phyloP scores from a whole-genome alignment of 2,888 invertebrate genomes.

The Tolmerus cingulatus region DNA sequence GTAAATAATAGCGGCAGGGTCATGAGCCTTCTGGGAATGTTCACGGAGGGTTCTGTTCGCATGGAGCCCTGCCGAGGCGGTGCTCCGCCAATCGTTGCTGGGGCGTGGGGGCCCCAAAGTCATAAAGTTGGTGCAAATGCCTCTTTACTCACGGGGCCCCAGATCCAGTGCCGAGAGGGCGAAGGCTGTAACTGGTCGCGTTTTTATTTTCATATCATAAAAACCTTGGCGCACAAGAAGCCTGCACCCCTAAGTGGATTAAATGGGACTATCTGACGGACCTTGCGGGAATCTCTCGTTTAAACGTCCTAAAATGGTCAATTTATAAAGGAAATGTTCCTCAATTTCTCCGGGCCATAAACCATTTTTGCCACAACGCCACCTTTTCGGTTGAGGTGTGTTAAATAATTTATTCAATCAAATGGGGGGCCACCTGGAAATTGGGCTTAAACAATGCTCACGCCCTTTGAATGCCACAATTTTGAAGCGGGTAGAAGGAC shows the following conservation, averaged over 20 bases:
- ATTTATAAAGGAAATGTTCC: conserved; percentile 44
- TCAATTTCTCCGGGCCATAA: not conserved
- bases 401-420: not conserved
- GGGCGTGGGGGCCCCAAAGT: conserved; percentile 20
- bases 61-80: not conserved
- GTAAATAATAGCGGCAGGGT: conserved; percentile 46
- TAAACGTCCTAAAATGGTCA: conserved; percentile 44
- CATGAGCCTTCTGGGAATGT: conserved; percentile 45
- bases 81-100: conserved; percentile 16
- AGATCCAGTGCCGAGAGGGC: not conserved
- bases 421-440: not conserved
- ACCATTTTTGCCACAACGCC: not conserved
- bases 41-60: not conserved
- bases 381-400: not conserved
- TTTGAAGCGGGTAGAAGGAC: not conserved
- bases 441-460: not conserved
- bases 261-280: conserved; percentile 22
- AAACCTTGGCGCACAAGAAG: not conserved
- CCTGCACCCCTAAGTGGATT: conserved; percentile 28
- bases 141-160: not conserved
- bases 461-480: not conserved
- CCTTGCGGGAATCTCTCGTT: conserved; percentile 25
- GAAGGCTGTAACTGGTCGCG: conserved; percentile 23
- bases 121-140: conserved; percentile 34
- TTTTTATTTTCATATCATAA: conserved; percentile 39